Percentiles rank a stretch among this genome's conserved stretches.
phyloP scores from a whole-genome alignment of 1,140 invertebrate species.

The Drosophila ambigua region DNA sequence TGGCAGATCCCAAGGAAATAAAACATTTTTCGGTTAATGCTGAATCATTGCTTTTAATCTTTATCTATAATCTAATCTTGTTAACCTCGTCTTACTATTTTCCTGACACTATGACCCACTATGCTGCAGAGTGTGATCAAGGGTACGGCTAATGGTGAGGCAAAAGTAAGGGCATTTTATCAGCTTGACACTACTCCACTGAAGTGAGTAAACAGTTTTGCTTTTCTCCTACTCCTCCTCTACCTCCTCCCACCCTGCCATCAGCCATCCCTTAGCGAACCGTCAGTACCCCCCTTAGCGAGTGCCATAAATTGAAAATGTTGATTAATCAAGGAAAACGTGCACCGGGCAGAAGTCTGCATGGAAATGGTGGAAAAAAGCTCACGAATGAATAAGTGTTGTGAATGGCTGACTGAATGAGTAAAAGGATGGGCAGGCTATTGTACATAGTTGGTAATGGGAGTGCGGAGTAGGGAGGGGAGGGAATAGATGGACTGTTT shows the following conservation, averaged over 20 bases:
- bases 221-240: conserved; percentile 48
- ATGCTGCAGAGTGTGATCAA: conserved; percentile 5
- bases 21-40: background rate
- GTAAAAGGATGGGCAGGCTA: conserved; percentile 10
- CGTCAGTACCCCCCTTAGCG: conserved; percentile 20
- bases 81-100: background rate
- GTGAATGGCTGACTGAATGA: conserved; percentile 40
- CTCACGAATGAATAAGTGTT: conserved; percentile 58
- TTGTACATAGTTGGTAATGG: background rate
- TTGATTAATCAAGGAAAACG: conserved; percentile 76
- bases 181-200: conserved; percentile 68
- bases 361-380: conserved; percentile 56
- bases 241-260: background rate
- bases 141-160: background rate
- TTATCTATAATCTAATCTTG: too few relatives aligned
- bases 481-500: background rate
- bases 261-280: background rate
- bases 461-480: too few relatives aligned
- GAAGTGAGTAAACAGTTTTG: conserved; percentile 79
- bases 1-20: background rate
- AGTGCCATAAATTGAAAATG: conserved; percentile 78
- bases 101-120: background rate
- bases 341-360: conserved; percentile 29
- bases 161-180: conserved; percentile 47
- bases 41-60: too few relatives aligned